Percentiles rank a stretch among this genome's conserved stretches.
phyloP scores from a whole-genome alignment of 2,888 invertebrate species.

The Troglohyphantes excavatus region DNA sequence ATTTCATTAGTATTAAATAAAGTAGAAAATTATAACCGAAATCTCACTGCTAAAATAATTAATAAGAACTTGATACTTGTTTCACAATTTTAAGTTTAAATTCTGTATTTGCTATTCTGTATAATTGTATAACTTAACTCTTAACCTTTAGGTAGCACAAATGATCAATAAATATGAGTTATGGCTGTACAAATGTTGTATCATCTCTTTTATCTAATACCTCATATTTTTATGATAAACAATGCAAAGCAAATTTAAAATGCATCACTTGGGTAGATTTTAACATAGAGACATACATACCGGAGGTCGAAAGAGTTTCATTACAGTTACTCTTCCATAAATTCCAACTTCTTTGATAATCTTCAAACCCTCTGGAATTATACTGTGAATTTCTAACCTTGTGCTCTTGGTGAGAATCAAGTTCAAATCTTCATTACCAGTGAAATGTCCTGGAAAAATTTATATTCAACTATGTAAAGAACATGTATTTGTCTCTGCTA shows the following conservation, averaged over 20 bases:
- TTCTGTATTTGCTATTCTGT: too few relatives aligned
- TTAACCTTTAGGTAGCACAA: too few relatives aligned
- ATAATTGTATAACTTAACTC: too few relatives aligned
- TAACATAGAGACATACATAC: constrained; percentile 85
- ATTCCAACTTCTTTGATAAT: constrained; percentile 95
- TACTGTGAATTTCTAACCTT: constrained; percentile 95
- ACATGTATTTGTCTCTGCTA: too few relatives aligned
- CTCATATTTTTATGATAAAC: not conserved
- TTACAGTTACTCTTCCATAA: constrained; percentile 94
- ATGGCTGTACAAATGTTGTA: too few relatives aligned
- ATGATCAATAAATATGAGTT: too few relatives aligned
- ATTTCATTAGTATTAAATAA: not conserved
- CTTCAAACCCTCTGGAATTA: constrained; percentile 96
- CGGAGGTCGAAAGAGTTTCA: constrained; percentile 95
- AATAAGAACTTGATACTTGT: too few relatives aligned
- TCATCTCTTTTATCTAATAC: not conserved
- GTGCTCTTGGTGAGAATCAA: constrained; percentile 97
- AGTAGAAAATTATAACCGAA: too few relatives aligned
- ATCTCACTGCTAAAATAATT: too few relatives aligned
- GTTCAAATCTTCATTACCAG: constrained; percentile 95
- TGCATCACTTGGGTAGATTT: not conserved
- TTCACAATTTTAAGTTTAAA: too few relatives aligned
- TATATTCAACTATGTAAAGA: not conserved
- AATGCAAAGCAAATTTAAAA: not conserved
- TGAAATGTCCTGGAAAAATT: constrained; percentile 92